Percentiles rank a stretch among this genome's conserved stretches.
Evolutionary conservation across 2,113 vertebrate species (phyloP).

Genomic region (Anolis carolinensis): DNA sequence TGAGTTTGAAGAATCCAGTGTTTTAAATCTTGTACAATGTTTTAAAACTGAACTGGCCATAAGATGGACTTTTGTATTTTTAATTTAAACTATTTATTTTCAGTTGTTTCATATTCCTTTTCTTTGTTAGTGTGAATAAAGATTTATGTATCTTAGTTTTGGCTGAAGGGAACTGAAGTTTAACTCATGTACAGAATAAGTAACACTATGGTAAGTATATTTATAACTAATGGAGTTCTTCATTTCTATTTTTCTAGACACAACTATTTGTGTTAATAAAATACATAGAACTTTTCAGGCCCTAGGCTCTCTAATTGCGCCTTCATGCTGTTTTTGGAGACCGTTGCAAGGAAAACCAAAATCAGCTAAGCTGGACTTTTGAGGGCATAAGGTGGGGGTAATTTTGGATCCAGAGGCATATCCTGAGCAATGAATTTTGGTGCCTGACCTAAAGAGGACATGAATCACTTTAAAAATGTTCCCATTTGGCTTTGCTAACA

Average conservation of each 20-base stretch:
- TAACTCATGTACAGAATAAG: not conserved
- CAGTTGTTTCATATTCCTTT: not conserved
- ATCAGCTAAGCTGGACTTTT: not conserved
- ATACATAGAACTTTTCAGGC: not conserved
- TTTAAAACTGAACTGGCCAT: not conserved
- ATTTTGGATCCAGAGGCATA: not conserved
- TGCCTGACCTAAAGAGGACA: not conserved
- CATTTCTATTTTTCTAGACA: constrained; percentile 2
- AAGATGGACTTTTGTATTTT: not conserved
- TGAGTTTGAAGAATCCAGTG: not conserved
- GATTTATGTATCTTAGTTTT: not conserved
- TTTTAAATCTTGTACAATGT: constrained; percentile 26
- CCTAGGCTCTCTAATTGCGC: not conserved
- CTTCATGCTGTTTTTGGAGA: not conserved
- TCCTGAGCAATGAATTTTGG: not conserved
- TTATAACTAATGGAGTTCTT: not conserved
- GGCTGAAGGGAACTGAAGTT: not conserved
- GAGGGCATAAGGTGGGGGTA: not conserved
- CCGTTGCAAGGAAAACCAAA: not conserved
- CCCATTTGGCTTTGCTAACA: not conserved
- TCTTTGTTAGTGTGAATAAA: not conserved
- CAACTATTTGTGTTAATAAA: constrained; percentile 8
- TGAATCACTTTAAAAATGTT: not conserved
- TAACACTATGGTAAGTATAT: constrained; percentile 2
- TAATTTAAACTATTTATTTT: not conserved